These are phyloP conservation scores for Chaetura pelagica DNA, from an alignment of 2,113 vertebrate species.

Conservation along the genomic window DNA sequence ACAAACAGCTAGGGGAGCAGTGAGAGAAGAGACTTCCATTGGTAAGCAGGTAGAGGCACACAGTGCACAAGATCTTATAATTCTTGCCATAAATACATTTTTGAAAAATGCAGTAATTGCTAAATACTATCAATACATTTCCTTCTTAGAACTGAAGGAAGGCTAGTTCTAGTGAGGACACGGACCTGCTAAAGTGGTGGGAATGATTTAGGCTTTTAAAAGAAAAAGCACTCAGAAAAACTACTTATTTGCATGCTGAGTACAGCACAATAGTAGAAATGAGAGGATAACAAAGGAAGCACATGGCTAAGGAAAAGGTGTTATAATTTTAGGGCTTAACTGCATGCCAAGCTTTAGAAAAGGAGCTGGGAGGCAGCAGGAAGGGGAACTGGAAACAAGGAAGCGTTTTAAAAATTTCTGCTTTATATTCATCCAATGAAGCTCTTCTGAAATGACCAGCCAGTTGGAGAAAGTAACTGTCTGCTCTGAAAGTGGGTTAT, in stretches of 20 bases:
- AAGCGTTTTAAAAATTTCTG: neutral
- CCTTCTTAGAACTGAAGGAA: neutral
- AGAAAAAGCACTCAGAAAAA: neutral
- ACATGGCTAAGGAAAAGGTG: neutral
- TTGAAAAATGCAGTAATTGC: neutral
- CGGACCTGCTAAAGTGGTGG: neutral
- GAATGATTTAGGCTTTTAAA: neutral
- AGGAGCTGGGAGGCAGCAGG: neutral
- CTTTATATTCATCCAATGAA: neutral
- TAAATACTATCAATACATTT: neutral
- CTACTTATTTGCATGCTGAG: neutral
- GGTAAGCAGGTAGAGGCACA: neutral
- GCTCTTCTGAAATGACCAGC: neutral
- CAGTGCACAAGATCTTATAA: neutral
- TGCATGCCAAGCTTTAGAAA: neutral
- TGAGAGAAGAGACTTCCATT: neutral
- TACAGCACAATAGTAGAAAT: neutral
- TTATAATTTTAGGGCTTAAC: neutral
- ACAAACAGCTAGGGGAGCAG: neutral
- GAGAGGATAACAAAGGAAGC: neutral
- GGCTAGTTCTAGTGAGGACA: neutral
- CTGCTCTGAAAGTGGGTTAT: slow-evolving; percentile 1
- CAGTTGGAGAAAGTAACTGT: neutral
- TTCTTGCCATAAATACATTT: neutral
- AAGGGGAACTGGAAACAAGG: neutral